Evolutionary conservation across 1,140 invertebrate genomes (phyloP), one percentile per base, ranked within the genome.

Genomic region (Ostrea denselamellosa): DNA sequence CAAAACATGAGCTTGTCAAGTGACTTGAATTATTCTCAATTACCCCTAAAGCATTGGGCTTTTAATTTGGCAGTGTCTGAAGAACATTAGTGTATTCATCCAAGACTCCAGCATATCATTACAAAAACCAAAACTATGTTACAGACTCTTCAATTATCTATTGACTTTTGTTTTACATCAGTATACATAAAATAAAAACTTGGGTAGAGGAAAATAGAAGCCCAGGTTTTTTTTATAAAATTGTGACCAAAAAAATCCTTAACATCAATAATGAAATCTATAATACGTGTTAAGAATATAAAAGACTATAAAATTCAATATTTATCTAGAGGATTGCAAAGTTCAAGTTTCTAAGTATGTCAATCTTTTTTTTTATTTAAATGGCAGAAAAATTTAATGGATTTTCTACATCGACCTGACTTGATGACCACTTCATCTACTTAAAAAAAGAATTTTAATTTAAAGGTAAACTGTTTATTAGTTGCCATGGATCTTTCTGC

Each of bases 381-480:
- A 71, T n/a, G 22, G 22, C 19, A 22, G n/a, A 68, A 77, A 77
- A 10, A 28, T 44, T 34, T 22, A 25, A 34, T 71, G 68, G 22
- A 34, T 22, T 71, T 77, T 10, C 25, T 12, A 9, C 19, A 2
- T 68, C 19, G n/a, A 62, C 7, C 25, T 77, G 68, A 34, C 25
- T 77, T 77, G 22, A 77, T 77, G 68, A 28, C 68, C 68, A 77
- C 68, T 77, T 77, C 9, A 28, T 9, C 68, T 77, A 25, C 25
- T 77, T 25, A 25, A 28, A 62, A 77, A 77, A 77, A 28, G n/a
- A n/a, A n/a, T 34, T 28, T 14, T 14, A 77, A 77, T 77, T 77
- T 77, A 77, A 77, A 77, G 68, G 68, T 77, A 77, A 77, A 77
- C 34, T 77, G 68, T 77, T 77, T 77, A 77, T 77, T 25, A 0